These are phyloP conservation scores for Merluccius polli DNA, from an alignment of 2,797 vertebrate genomes.

Conservation along the genomic window DNA sequence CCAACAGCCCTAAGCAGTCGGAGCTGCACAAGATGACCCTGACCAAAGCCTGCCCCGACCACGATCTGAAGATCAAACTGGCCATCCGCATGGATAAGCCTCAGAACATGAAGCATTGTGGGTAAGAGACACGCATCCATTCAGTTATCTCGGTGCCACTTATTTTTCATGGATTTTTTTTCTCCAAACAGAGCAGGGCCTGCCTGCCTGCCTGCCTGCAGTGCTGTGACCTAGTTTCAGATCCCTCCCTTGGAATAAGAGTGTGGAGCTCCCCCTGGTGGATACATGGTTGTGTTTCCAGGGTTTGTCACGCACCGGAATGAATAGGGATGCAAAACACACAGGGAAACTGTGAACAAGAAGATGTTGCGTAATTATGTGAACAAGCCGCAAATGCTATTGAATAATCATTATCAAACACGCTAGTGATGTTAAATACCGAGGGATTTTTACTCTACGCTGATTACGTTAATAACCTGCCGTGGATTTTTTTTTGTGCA, in stretches of 20 bases:
- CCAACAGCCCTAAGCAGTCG: slow-evolving; percentile 97
- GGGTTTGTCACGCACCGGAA: background rate
- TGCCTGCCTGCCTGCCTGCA: slow-evolving; percentile 37
- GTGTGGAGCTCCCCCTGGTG: slow-evolving; percentile 69
- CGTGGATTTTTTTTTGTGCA: background rate
- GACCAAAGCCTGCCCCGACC: slow-evolving; percentile 97
- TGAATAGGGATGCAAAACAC: background rate
- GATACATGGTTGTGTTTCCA: slow-evolving; percentile 41
- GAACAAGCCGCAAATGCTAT: background rate
- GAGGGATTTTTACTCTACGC: background rate
- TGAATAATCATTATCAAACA: background rate
- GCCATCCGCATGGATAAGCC: slow-evolving; percentile 99
- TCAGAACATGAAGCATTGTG: slow-evolving; percentile 99
- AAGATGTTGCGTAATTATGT: background rate
- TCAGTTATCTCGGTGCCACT: background rate
- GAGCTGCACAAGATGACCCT: slow-evolving; percentile 98
- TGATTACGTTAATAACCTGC: background rate
- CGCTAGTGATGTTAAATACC: background rate
- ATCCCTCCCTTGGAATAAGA: slow-evolving; percentile 62
- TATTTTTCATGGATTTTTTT: slow-evolving; percentile 25
- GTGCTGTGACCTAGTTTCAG: slow-evolving; percentile 68
- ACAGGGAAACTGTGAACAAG: background rate
- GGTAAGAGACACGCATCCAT: slow-evolving; percentile 72
- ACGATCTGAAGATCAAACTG: slow-evolving; percentile 97
- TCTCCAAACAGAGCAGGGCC: slow-evolving; percentile 10